phyloP scores from a whole-genome alignment of 2,797 vertebrate species.

The Sandelia bainsii region DNA sequence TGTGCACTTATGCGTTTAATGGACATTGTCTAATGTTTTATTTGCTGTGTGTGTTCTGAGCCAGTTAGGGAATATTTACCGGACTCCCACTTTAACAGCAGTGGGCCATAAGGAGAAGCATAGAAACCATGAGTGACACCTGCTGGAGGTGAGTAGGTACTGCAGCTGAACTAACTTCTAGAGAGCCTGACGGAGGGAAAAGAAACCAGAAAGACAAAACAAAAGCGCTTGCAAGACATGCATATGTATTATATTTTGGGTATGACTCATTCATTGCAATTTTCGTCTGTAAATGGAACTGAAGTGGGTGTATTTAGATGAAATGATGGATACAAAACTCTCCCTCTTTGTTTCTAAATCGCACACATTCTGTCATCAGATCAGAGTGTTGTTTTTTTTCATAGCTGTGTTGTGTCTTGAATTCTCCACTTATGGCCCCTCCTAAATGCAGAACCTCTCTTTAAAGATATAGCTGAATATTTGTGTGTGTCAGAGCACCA shows the following conservation, averaged over 20 bases:
- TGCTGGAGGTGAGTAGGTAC: slow-evolving; percentile 69
- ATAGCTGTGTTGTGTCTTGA: slow-evolving; percentile 32
- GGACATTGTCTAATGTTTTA: background rate
- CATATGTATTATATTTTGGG: background rate
- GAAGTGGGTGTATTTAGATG: slow-evolving; percentile 10
- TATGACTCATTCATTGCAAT: slow-evolving; percentile 1
- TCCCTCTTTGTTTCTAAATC: slow-evolving; percentile 44
- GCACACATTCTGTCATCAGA: slow-evolving; percentile 47
- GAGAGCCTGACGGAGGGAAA: background rate
- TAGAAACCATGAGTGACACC: slow-evolving; percentile 80
- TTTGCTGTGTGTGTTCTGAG: background rate
- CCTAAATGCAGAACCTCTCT: slow-evolving; percentile 58
- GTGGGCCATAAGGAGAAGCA: slow-evolving; percentile 2
- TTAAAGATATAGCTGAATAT: slow-evolving; percentile 76
- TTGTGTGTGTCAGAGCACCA: slow-evolving; percentile 71
- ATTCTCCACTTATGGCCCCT: slow-evolving; percentile 18
- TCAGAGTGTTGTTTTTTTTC: slow-evolving; percentile 26
- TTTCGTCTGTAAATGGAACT: slow-evolving; percentile 16
- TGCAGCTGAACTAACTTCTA: slow-evolving; percentile 38
- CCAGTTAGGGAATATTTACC: slow-evolving; percentile 23
- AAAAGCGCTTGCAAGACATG: background rate
- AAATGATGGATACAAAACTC: slow-evolving; percentile 21
- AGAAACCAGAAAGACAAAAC: background rate
- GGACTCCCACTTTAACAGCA: background rate
- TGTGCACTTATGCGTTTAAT: background rate